phyloP scores from a whole-genome alignment of 2,113 vertebrate species.

The Sus scrofa region DNA sequence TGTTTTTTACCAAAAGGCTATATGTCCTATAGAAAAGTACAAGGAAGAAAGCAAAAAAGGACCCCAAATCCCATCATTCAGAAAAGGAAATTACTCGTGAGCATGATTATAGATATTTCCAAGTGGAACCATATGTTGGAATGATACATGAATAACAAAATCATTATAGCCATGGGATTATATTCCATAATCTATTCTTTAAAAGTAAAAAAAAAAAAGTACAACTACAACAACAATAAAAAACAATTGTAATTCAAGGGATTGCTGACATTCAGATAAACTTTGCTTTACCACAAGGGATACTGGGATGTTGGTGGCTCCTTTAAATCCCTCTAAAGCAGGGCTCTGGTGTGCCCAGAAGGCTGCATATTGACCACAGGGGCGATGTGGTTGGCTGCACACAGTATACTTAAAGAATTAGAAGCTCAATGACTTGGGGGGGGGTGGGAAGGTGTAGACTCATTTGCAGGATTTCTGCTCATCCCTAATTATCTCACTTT shows the following conservation, averaged over 20 bases:
- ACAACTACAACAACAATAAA: neutral
- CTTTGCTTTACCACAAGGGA: neutral
- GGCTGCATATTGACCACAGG: neutral
- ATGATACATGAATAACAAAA: neutral
- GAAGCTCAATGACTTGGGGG: neutral
- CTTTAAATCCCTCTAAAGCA: neutral
- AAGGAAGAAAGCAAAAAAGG: neutral
- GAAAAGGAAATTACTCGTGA: conserved; percentile 49
- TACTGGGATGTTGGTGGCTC: neutral
- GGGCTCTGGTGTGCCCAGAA: neutral
- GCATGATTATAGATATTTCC: neutral
- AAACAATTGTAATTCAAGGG: neutral
- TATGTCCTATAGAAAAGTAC: neutral
- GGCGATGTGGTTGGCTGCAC: neutral
- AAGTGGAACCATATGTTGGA: neutral
- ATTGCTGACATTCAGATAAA: neutral
- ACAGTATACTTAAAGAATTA: neutral
- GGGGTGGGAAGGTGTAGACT: neutral
- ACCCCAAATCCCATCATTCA: neutral
- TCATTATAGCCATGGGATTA: neutral
- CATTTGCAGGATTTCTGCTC: neutral
- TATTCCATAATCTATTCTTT: neutral
- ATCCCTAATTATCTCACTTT: neutral
- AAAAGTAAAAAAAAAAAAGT: neutral
- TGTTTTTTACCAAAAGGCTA: neutral